phyloP scores from a whole-genome alignment of 35 echinoderm and acorn worm genomes.

The Lytechinus pictus region DNA sequence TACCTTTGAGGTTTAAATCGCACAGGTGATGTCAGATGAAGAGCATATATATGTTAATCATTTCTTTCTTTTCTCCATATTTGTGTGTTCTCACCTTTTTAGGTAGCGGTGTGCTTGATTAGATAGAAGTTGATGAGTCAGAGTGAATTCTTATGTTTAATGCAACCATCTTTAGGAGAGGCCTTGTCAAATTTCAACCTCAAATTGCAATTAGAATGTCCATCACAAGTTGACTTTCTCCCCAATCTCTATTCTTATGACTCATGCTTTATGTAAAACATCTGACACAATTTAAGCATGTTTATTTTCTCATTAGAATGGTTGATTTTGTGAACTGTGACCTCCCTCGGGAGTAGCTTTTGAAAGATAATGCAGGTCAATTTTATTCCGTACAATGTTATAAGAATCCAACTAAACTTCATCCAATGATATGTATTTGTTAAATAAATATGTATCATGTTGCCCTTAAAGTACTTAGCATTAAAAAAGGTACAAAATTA shows the following conservation, averaged over 20 bases:
- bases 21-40: neutral
- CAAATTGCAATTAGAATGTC: conserved; percentile 37
- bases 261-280: neutral
- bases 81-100: conserved; percentile 11
- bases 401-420: too few relatives aligned
- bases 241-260: neutral
- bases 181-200: conserved; percentile 36
- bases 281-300: neutral
- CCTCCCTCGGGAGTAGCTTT: neutral
- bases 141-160: neutral
- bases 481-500: neutral
- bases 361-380: too few relatives aligned
- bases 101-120: neutral
- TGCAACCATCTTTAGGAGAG: conserved; percentile 21
- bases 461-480: neutral
- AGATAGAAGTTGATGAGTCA: conserved; percentile 11
- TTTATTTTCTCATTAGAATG: neutral
- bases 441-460: neutral
- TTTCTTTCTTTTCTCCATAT: neutral
- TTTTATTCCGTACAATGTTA: too few relatives aligned
- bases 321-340: neutral
- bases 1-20: neutral
- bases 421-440: too few relatives aligned
- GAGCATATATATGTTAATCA: neutral
- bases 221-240: neutral